Evolutionary conservation across 2,888 invertebrate species (phyloP).

Genomic region (Cabera pusaria): DNA sequence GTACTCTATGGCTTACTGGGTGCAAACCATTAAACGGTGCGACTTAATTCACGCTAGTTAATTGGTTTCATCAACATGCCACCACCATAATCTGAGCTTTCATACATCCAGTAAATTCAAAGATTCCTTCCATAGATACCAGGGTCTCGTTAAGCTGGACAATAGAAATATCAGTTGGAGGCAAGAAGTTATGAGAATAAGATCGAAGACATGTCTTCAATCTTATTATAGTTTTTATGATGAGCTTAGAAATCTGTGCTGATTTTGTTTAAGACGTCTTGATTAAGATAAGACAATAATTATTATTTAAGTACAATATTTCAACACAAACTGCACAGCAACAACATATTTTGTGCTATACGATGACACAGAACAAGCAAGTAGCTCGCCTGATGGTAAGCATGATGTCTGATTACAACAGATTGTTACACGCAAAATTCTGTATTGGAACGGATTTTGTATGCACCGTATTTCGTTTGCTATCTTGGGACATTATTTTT

Average conservation of each 20-base stretch:
- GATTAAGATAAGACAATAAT: too few species aligned
- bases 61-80: slow-evolving; percentile 67
- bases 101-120: slow-evolving; percentile 3
- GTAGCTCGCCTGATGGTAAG: too few species aligned
- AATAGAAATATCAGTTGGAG: slow-evolving; percentile 14
- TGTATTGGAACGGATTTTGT: too few species aligned
- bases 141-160: slow-evolving; percentile 32
- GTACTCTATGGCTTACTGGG: slow-evolving; percentile 35
- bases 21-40: slow-evolving; percentile 47
- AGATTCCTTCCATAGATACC: slow-evolving; percentile 3
- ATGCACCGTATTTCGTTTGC: too few species aligned
- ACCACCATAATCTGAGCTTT: slow-evolving; percentile 26
- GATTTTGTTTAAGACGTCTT: too few species aligned
- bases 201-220: slow-evolving; percentile 48
- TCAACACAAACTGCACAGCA: too few species aligned
- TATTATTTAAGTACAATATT: too few species aligned
- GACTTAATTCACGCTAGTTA: slow-evolving; percentile 68
- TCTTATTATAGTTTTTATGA: slow-evolving; percentile 52
- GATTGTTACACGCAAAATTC: too few species aligned
- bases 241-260: slow-evolving; percentile 44
- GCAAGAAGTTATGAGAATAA: slow-evolving; percentile 54
- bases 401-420: too few species aligned
- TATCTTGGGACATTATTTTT: too few species aligned
- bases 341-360: too few species aligned
- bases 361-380: too few species aligned